Base-by-base conservation (phyloP, 1,140 invertebrate genomes). In the Agraylea sexmaculata region DNA sequence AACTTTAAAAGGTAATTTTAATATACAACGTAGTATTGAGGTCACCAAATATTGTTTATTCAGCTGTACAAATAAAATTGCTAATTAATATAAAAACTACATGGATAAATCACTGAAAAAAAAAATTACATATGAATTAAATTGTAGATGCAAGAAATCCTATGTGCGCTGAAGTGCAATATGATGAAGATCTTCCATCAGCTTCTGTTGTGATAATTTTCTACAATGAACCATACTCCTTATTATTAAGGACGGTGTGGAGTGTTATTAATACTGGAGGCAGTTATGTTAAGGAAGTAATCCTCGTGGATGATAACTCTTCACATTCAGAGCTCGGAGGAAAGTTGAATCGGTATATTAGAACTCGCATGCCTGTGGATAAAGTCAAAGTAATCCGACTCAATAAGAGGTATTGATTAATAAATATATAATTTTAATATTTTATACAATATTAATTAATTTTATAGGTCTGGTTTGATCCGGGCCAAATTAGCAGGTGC, bases 231-330 rank as follows among this genome's bases (percentile, higher is more conserved):
- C 80, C 87, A 3, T 83, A 82, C 59, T 84, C 85, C 4, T 78
- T 87, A 17, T 69, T 94, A 27, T 53, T 93, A 16, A 56, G 89
- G 15, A 92, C 88, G 0, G 74, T 92, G 10, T 83, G 87, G 70
- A 88, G 83, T 56, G 85, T 92, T 1, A 57, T 92, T n/a, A 82
- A 86, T 63, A 73, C 83, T 42, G 79, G 80, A 8, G 78, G 85
- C 3, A 44, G 65, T 0, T 60, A 64, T 46, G 42, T 68, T 5
- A 73, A 84, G 52, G 87, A 93, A 68, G 83, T 94, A 40, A 78
- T 94, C 49, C 64, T 94, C 13, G 80, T 93, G 2, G 87, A 94
- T 61, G 89, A 94, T 64, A 80, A 77, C 28, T 90, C 86, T 51
- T 83, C 87, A 32, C 71, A 79, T 57, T 70, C 78, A 4, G 79